Evolutionary conservation across 2,797 vertebrate species (phyloP), one percentile per base, ranked within the genome.

Genomic region (Pseudochaenichthys georgianus): DNA sequence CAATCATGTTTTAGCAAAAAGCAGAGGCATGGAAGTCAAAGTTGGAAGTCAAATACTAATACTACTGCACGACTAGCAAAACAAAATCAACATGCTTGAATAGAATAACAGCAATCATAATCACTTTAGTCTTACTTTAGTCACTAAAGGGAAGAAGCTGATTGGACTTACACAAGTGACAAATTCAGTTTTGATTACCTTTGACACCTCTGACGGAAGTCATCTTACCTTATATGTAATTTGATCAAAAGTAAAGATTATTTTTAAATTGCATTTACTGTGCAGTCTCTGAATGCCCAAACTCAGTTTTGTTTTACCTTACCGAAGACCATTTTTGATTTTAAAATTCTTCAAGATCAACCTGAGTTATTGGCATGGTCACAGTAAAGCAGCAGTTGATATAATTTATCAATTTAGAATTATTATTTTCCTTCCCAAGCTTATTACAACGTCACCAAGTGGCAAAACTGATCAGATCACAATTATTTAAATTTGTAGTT

Each of bases 371-470:
- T 42, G 54, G 6, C 57, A 28, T 15, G 1, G 70, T 74, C 19
- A 23, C 42, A 8, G 3, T 47, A 71, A 73, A 80, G 68, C 7
- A 63, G 72, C 19, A 50, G 10, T 81, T 3, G 0, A 3, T 87
- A 87, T 92, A 88, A 91, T 84, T 69, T 82, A 84, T 69, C 79
- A 83, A 84, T 91, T 86, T 38, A 38, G 8, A 7, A 38, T 8
- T 38, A 38, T 38, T 6, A 38, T 84, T 71, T 55, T 19, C 34
- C 31, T 41, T 70, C 64, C 62, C 42, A 28, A 43, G 15, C 17
- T 43, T 68, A 50, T 76, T 73, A 64, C 53, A 78, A 6, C 1
- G 34, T 78, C 80, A 87, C 83, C 80, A 75, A 57, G 75, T 84
- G 77, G 75, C 17, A 45, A 82, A 72, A 75, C 11, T 12, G 48